Evolutionary conservation across 2,113 vertebrate genomes (phyloP).

Genomic region (Motacilla tschutschensis): DNA sequence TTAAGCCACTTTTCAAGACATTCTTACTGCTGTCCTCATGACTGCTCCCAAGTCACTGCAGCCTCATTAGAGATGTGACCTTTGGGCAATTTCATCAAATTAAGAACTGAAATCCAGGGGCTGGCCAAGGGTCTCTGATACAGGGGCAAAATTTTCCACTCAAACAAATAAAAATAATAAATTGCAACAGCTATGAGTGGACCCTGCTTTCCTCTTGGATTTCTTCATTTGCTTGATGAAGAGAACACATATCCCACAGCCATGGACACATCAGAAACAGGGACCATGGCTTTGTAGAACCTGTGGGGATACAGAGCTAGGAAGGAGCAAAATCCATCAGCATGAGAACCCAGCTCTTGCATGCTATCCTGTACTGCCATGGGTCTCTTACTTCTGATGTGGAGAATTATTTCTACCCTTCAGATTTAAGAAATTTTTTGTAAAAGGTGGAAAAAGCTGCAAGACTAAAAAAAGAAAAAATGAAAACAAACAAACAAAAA

Average conservation of each 20-base stretch:
- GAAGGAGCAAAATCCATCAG: not conserved
- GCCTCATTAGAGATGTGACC: not conserved
- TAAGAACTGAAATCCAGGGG: conserved; percentile 38
- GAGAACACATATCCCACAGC: not conserved
- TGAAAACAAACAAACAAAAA: not conserved
- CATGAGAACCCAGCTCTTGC: not conserved
- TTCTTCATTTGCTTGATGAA: not conserved
- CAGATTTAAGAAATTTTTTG: not conserved
- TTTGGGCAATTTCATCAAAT: conserved; percentile 39
- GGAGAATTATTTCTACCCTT: not conserved
- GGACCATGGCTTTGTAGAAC: not conserved
- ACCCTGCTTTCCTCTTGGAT: not conserved
- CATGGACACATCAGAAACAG: not conserved
- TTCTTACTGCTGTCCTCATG: not conserved
- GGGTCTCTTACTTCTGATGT: not conserved
- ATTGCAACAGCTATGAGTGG: not conserved
- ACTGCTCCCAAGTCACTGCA: not conserved
- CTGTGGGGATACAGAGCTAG: not conserved
- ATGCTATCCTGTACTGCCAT: not conserved
- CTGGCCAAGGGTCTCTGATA: not conserved
- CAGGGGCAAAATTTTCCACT: not conserved
- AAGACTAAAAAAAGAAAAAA: not conserved
- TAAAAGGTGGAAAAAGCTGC: not conserved
- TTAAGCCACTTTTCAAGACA: not conserved
- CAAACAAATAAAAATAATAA: not conserved